These are phyloP conservation scores for Orchestes rusci DNA, from an alignment of 2,888 invertebrate genomes.

Conservation along the genomic window DNA sequence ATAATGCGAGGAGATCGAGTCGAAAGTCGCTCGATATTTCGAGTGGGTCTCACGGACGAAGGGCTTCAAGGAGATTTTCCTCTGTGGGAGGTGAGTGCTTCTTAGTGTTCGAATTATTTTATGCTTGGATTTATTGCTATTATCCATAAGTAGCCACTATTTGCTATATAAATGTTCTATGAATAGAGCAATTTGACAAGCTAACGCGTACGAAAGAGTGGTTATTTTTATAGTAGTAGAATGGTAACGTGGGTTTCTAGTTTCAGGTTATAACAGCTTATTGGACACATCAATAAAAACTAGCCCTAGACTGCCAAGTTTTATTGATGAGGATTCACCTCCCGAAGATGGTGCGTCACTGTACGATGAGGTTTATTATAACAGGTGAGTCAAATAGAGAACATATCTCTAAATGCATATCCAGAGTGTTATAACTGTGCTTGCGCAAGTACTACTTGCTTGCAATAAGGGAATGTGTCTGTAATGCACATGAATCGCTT, in stretches of 20 bases:
- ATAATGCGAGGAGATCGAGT: constrained; percentile 39
- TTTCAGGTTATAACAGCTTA: constrained; percentile 59
- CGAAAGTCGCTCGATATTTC: constrained; percentile 56
- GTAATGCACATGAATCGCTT: too few species aligned
- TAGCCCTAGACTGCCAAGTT: constrained; percentile 54
- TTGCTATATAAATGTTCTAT: too few species aligned
- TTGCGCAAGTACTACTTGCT: too few species aligned
- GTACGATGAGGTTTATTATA: constrained; percentile 39
- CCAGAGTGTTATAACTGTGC: neutral
- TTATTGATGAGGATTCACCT: constrained; percentile 48
- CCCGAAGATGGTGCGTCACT: constrained; percentile 37
- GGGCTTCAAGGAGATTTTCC: constrained; percentile 20
- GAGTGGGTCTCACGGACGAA: constrained; percentile 29
- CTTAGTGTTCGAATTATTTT: too few species aligned
- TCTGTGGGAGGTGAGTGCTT: constrained; percentile 18
- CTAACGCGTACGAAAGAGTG: neutral
- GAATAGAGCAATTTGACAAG: too few species aligned
- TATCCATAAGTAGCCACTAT: too few species aligned
- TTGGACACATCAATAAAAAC: constrained; percentile 54
- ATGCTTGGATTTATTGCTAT: too few species aligned
- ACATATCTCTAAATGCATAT: neutral
- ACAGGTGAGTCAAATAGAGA: constrained; percentile 31
- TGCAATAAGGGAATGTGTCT: too few species aligned
- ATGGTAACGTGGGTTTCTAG: too few species aligned
- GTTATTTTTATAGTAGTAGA: neutral